phyloP scores from a whole-genome alignment of 2,888 invertebrate species.

The Coremacera marginata region DNA sequence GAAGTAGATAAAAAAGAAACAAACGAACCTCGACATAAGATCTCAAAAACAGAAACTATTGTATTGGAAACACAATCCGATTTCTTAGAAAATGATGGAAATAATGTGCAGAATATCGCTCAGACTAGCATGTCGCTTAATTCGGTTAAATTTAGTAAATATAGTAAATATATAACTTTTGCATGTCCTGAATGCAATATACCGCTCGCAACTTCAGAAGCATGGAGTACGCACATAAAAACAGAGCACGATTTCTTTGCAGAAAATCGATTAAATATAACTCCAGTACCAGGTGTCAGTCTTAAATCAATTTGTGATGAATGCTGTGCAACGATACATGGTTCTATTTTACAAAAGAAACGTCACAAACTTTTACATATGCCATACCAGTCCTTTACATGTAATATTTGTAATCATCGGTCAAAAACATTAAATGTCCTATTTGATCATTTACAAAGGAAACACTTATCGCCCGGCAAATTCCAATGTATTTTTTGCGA shows the following conservation, averaged over 20 bases:
- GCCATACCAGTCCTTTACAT: slow-evolving; percentile 44
- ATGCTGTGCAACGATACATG: slow-evolving; percentile 34
- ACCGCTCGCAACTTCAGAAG: slow-evolving; percentile 33
- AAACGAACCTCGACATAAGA: too few relatives aligned
- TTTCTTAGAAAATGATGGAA: not conserved
- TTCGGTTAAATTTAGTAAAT: slow-evolving; percentile 41
- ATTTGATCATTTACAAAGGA: slow-evolving; percentile 41
- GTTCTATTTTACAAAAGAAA: slow-evolving; percentile 20
- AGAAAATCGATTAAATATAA: slow-evolving; percentile 30
- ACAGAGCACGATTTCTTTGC: slow-evolving; percentile 43
- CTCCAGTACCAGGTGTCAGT: slow-evolving; percentile 19
- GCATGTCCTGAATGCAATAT: slow-evolving; percentile 48
- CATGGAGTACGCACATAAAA: slow-evolving; percentile 43
- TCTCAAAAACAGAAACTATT: too few relatives aligned
- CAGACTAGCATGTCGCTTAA: slow-evolving; percentile 28
- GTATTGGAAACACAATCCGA: too few relatives aligned
- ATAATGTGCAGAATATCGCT: not conserved
- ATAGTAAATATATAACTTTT: slow-evolving; percentile 41
- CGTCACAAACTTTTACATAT: slow-evolving; percentile 46
- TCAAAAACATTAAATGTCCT: slow-evolving; percentile 37
- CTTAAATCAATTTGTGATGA: slow-evolving; percentile 33
- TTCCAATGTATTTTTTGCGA: slow-evolving; percentile 43
- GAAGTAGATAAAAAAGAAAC: too few relatives aligned
- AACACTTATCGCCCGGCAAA: slow-evolving; percentile 40
- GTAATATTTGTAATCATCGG: slow-evolving; percentile 41